Evolutionary conservation across 1,140 invertebrate genomes (phyloP).

Genomic region (Coptotermes formosanus): DNA sequence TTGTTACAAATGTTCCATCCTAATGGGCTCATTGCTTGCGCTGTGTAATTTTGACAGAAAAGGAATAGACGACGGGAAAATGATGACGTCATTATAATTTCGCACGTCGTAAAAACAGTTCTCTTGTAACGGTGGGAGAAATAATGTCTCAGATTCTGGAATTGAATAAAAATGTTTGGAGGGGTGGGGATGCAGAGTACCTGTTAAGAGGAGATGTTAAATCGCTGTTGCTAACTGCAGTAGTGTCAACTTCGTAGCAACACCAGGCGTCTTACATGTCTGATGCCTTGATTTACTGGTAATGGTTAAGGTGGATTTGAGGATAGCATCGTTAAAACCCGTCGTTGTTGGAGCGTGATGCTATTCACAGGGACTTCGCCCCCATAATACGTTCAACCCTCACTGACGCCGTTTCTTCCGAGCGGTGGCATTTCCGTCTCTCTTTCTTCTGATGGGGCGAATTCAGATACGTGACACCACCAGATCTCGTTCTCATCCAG

Average conservation of each 20-base stretch:
- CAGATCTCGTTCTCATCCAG: neutral
- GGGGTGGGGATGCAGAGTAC: neutral
- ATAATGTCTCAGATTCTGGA: neutral
- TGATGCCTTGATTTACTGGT: conserved; percentile 9
- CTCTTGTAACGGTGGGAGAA: neutral
- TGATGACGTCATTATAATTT: neutral
- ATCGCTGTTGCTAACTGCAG: neutral
- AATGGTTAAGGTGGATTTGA: neutral
- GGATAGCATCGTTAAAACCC: neutral
- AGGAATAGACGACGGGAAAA: neutral
- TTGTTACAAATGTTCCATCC: neutral
- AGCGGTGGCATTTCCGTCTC: neutral
- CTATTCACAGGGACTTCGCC: neutral
- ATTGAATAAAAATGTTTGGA: neutral
- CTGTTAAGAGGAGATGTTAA: neutral
- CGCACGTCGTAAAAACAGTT: conserved; percentile 10
- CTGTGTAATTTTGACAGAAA: neutral
- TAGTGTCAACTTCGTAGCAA: neutral
- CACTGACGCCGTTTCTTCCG: neutral
- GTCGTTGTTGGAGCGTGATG: neutral
- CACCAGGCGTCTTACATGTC: neutral
- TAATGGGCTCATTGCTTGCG: neutral
- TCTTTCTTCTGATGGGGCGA: neutral
- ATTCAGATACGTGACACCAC: neutral
- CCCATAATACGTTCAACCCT: neutral